A percentile compares a stretch with the other conserved stretches of the same genome.
Evolutionary conservation across 2,797 vertebrate genomes (phyloP).

Genomic region (Sylvia borin): DNA sequence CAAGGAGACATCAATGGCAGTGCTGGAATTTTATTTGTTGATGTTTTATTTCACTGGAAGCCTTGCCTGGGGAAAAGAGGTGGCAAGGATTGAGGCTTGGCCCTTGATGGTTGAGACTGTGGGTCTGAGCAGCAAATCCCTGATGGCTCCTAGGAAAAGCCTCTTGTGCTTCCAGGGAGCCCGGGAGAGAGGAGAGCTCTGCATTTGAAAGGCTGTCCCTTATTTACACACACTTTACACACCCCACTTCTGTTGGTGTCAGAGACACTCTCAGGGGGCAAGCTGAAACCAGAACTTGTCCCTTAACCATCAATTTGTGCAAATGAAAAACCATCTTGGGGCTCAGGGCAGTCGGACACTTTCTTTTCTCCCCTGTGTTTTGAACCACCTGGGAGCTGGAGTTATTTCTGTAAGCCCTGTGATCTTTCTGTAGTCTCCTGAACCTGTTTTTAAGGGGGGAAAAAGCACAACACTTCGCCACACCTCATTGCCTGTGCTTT

Average conservation of each 20-base stretch:
- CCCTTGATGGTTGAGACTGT: rapidly evolving
- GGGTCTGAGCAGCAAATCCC: background rate
- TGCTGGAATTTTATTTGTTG: background rate
- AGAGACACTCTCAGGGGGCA: background rate
- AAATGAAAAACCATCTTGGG: background rate
- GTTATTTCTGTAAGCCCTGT: background rate
- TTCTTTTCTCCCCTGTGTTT: background rate
- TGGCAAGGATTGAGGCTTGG: background rate
- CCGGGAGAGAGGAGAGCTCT: background rate
- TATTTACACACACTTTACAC: background rate
- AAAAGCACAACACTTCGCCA: background rate
- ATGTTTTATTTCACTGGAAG: background rate
- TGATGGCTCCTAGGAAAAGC: background rate
- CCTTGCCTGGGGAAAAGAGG: background rate
- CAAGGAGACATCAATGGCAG: background rate
- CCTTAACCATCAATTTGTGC: background rate
- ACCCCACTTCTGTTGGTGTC: background rate
- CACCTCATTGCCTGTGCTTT: background rate
- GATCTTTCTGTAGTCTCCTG: background rate
- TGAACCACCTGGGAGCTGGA: background rate
- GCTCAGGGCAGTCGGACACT: rapidly evolving
- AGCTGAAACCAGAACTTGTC: background rate
- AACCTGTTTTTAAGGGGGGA: background rate
- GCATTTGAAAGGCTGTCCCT: background rate
- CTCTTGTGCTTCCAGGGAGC: background rate